Base-by-base conservation (phyloP, 2,888 invertebrate species). In the Tachystola acroxantha region DNA sequence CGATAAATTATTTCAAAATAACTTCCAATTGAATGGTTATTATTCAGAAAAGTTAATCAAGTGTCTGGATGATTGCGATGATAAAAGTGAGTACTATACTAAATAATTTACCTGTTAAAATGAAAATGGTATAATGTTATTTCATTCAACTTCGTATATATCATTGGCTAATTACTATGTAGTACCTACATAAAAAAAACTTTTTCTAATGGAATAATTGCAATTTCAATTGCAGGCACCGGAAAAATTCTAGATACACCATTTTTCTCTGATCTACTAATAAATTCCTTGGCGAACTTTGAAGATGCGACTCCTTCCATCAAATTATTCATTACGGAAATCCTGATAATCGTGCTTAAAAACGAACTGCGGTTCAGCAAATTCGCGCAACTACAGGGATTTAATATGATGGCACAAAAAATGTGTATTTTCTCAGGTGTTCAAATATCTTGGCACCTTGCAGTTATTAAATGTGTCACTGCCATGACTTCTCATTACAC, bases 341-440 rank as follows among this genome's bases (percentile, higher is more conserved):
- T 68, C 1, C 26, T 55, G 3, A 52, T 54, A 1, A 32, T 56
- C 7, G 48, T 64, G 7, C 53, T 59, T 13, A 50, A 52, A 35
- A 65, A 64, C 43, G 67, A 67, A 34, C 45, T 67, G 2, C 63
- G 63, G 32, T 68, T 63, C 36, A 57, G 44, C 36, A 62, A 60
- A 44, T 42, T 68, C 19, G 10, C 12, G 19, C 53, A 53, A 30
- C 40, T 47, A 34, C 49, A 54, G 10, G 57, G 51, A 0, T 38
- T 57, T 11, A 30, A 40, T 4, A 16, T 36, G 14, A 26, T 43
- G 7, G 13, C 26, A 9, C 6, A 13, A 6, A 46, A 50, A 22
- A 34, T 40, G 10, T 42, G 43, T 16, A 30, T 35, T 1, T 1
- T 12, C 45, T 13, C 39, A 10, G 40, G 36, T 19, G 34, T 32